Conservation (phyloP, 2,888 invertebrate species). For the Volucella zonaria region DNA sequence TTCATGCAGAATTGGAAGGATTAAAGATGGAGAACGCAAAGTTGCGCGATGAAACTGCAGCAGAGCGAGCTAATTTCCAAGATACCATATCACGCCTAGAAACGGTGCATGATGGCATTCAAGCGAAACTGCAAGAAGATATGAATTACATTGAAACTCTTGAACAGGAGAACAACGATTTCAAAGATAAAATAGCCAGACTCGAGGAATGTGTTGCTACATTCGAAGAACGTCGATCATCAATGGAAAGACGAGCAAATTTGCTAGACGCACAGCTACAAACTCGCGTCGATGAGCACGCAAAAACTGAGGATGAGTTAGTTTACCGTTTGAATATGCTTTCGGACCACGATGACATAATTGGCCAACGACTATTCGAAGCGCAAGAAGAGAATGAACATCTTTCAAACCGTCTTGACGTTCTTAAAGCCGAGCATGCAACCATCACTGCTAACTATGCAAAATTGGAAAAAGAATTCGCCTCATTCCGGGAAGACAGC, state of each 20-base stretch:
- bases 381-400: conserved; percentile 84
- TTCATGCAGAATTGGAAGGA: conserved; percentile 70
- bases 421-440: conserved; percentile 83
- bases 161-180: conserved; percentile 86
- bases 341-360: conserved; percentile 85
- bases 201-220: conserved; percentile 87
- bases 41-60: conserved; percentile 75
- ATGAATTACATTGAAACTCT: conserved; percentile 89
- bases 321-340: conserved; percentile 86
- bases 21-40: conserved; percentile 75
- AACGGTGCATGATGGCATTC: conserved; percentile 80
- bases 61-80: conserved; percentile 79
- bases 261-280: conserved; percentile 85
- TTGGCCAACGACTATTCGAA: conserved; percentile 85
- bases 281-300: conserved; percentile 85
- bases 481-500: conserved; percentile 77
- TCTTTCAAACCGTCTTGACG: conserved; percentile 82
- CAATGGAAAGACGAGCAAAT: conserved; percentile 86
- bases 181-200: conserved; percentile 86
- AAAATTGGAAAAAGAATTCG: conserved; percentile 82
- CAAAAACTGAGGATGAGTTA: conserved; percentile 86
- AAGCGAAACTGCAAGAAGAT: conserved; percentile 89
- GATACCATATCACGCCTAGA: conserved; percentile 78
- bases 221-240: conserved; percentile 85
- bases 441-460: conserved; percentile 82